phyloP scores from a whole-genome alignment of 2,113 vertebrate genomes.

The Muntiacus reevesi region DNA sequence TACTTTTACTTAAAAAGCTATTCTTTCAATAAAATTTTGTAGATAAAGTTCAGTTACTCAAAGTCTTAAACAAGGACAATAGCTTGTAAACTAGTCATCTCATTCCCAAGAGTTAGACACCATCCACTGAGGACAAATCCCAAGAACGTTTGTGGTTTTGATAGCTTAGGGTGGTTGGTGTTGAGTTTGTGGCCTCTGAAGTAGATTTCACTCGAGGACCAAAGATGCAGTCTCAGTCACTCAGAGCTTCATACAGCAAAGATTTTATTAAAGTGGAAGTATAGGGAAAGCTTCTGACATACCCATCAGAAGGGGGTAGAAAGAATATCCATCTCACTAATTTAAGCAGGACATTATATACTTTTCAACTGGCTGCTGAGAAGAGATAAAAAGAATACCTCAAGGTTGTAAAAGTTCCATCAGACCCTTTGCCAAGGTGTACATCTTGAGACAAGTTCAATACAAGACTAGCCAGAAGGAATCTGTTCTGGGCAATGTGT shows the following conservation, averaged over 20 bases:
- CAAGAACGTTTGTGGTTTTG: background rate
- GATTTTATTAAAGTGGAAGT: background rate
- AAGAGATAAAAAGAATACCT: background rate
- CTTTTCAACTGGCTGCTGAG: background rate
- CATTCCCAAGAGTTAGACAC: background rate
- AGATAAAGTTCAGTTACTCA: background rate
- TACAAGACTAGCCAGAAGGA: background rate
- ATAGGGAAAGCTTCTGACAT: background rate
- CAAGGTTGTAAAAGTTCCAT: background rate
- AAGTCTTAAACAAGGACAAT: background rate
- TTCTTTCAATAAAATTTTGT: background rate
- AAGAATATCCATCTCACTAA: background rate
- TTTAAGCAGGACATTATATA: background rate
- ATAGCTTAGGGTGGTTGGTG: background rate
- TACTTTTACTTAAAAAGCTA: background rate
- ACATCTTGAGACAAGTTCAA: background rate
- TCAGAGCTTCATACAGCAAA: background rate
- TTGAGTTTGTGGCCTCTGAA: background rate
- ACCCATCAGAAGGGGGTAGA: background rate
- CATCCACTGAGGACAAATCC: background rate
- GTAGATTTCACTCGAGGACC: background rate
- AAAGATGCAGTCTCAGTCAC: background rate
- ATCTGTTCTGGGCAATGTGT: background rate
- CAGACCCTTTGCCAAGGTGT: background rate
- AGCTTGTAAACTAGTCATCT: background rate